phyloP scores from a whole-genome alignment of 1,140 invertebrate species.

The Helicoverpa zea region DNA sequence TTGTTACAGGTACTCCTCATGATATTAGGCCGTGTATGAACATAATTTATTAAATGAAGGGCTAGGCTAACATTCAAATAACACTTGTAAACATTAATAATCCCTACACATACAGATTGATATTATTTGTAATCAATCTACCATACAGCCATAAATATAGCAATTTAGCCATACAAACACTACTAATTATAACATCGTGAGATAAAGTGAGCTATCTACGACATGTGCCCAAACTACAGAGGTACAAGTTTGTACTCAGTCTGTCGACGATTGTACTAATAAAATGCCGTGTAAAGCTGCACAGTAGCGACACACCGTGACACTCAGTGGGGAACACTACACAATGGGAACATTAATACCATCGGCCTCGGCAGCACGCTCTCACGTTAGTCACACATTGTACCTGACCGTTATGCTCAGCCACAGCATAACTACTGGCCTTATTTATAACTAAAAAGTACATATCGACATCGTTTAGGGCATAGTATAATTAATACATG shows the following conservation, averaged over 20 bases:
- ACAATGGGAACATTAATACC: constrained; percentile 1
- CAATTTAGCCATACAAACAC: background rate
- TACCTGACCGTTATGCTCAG: background rate
- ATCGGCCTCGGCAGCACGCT: background rate
- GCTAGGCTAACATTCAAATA: too few species aligned
- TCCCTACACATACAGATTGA: too few species aligned
- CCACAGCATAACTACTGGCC: constrained; percentile 6
- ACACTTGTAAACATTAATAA: too few species aligned
- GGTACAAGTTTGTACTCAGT: constrained; percentile 75
- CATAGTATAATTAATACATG: background rate
- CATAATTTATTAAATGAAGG: too few species aligned
- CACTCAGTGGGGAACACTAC: background rate
- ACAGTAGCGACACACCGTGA: constrained; percentile 7
- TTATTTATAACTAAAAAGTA: background rate
- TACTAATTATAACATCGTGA: background rate
- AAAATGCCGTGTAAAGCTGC: constrained; percentile 26
- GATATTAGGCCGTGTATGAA: background rate
- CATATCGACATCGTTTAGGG: background rate
- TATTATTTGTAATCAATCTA: too few species aligned
- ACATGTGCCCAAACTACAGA: constrained; percentile 51
- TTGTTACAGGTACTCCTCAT: background rate
- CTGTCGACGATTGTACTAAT: constrained; percentile 62
- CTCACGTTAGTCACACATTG: constrained; percentile 14
- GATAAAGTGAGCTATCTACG: background rate
- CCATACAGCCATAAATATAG: too few species aligned